Conservation (phyloP, 2,888 invertebrate genomes). For the Athrips mouffetella region DNA sequence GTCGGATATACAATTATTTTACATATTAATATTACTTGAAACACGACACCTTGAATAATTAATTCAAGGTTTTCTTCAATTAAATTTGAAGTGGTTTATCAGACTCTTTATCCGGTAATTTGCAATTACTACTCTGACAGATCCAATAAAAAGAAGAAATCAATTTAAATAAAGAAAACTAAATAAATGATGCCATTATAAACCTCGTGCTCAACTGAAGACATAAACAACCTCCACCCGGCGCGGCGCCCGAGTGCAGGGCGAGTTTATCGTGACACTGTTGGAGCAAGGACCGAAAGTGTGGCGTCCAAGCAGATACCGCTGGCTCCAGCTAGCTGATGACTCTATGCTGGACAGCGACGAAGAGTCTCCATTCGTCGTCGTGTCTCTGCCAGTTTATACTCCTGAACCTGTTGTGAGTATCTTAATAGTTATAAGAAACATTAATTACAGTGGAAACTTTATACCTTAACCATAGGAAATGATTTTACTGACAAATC, state of each 20-base stretch:
- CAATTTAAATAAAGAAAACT: background rate
- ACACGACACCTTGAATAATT: slow-evolving; percentile 1
- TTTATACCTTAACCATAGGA: too few species aligned
- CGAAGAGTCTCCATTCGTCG: slow-evolving; percentile 82
- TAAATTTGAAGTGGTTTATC: slow-evolving; percentile 2
- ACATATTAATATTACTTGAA: background rate
- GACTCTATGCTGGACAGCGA: slow-evolving; percentile 80
- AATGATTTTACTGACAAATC: too few species aligned
- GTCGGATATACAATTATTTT: background rate
- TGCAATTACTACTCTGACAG: too few species aligned
- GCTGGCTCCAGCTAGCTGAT: slow-evolving; percentile 66
- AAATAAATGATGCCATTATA: background rate
- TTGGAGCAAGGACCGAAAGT: slow-evolving; percentile 44
- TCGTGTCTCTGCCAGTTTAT: slow-evolving; percentile 82
- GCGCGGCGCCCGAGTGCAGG: background rate
- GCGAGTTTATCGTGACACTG: background rate
- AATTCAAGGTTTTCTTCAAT: background rate
- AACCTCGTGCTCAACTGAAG: background rate
- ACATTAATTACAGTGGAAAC: too few species aligned
- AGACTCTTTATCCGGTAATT: background rate
- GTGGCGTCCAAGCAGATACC: slow-evolving; percentile 69
- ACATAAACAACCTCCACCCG: background rate
- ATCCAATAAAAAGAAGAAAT: background rate
- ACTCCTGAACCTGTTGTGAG: slow-evolving; percentile 69
- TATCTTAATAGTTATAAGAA: too few species aligned